These are phyloP conservation scores for Mallateleia sp. DNA, from an alignment of 2,888 invertebrate species.

Conservation along the genomic window DNA sequence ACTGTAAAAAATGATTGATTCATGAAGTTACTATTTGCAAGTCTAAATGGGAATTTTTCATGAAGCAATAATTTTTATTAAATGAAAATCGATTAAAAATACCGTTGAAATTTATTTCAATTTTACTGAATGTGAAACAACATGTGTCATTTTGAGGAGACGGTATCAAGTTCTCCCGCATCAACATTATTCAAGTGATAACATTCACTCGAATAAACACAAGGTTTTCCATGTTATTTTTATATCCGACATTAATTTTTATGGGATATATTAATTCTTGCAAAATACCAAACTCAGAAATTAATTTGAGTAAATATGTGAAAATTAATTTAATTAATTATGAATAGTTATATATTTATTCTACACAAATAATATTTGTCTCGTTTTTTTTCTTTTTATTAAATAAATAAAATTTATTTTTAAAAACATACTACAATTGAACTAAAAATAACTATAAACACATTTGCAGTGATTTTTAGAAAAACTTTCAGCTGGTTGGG, in stretches of 20 bases:
- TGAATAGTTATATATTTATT: no score
- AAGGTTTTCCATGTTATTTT: constrained; percentile 27
- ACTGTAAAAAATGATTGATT: no score
- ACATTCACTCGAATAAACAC: neutral
- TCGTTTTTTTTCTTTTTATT: no score
- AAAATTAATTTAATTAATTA: neutral
- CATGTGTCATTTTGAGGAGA: constrained; percentile 44
- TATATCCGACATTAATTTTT: constrained; percentile 11
- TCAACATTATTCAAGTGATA: constrained; percentile 66
- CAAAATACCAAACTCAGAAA: neutral
- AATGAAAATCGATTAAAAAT: neutral
- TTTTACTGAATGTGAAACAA: constrained; percentile 36
- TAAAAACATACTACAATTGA: no score
- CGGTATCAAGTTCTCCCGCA: constrained; percentile 68
- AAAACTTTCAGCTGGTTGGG: neutral
- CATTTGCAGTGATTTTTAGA: no score
- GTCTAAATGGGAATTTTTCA: no score
- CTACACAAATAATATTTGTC: no score
- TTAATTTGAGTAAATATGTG: neutral
- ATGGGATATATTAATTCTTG: neutral
- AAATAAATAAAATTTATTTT: no score
- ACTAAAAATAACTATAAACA: no score
- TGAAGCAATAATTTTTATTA: neutral
- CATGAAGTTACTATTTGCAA: no score
- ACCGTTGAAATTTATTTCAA: constrained; percentile 18